Conservation (phyloP, 1,140 invertebrate genomes). For the Drosophila kohkoa region DNA sequence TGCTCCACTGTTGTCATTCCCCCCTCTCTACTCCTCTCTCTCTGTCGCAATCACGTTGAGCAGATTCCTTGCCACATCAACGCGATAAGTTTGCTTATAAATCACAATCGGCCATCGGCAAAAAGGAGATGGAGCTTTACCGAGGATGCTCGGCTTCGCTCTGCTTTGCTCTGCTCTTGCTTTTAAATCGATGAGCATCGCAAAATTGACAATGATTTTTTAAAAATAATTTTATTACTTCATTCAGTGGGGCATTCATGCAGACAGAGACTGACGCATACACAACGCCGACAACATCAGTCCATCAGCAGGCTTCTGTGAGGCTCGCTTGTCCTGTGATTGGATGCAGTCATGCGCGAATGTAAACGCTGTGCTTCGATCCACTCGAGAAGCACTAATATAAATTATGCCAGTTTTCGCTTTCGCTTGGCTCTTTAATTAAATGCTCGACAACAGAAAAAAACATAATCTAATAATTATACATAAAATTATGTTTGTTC, state of each 20-base stretch:
- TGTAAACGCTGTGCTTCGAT: slow-evolving; percentile 68
- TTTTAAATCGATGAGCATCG: slow-evolving; percentile 80
- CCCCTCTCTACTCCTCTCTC: background rate
- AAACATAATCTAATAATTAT: slow-evolving; percentile 32
- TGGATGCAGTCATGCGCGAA: slow-evolving; percentile 70
- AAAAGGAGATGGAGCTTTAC: slow-evolving; percentile 23
- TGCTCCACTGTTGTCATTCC: slow-evolving; percentile 33
- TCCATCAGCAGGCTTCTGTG: slow-evolving; percentile 47
- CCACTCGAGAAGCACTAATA: slow-evolving; percentile 74
- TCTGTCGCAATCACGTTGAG: slow-evolving; percentile 64
- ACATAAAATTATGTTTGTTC: slow-evolving; percentile 7
- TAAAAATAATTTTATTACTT: slow-evolving; percentile 83
- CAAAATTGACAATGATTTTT: slow-evolving; percentile 80
- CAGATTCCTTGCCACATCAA: slow-evolving; percentile 62
- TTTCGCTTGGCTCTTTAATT: slow-evolving; percentile 58
- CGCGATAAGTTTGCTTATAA: slow-evolving; percentile 79
- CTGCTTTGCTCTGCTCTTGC: slow-evolving; percentile 37
- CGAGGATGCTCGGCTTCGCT: slow-evolving; percentile 8
- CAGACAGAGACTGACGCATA: slow-evolving; percentile 38
- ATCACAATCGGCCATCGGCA: slow-evolving; percentile 64
- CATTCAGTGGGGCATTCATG: slow-evolving; percentile 74
- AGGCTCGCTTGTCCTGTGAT: slow-evolving; percentile 23
- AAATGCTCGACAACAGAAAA: slow-evolving; percentile 47
- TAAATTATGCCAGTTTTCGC: slow-evolving; percentile 53
- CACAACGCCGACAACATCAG: slow-evolving; percentile 27